Percentiles rank a stretch among this genome's conserved stretches.
phyloP scores from a whole-genome alignment of 2,888 invertebrate species.

The Ctena decussata region DNA sequence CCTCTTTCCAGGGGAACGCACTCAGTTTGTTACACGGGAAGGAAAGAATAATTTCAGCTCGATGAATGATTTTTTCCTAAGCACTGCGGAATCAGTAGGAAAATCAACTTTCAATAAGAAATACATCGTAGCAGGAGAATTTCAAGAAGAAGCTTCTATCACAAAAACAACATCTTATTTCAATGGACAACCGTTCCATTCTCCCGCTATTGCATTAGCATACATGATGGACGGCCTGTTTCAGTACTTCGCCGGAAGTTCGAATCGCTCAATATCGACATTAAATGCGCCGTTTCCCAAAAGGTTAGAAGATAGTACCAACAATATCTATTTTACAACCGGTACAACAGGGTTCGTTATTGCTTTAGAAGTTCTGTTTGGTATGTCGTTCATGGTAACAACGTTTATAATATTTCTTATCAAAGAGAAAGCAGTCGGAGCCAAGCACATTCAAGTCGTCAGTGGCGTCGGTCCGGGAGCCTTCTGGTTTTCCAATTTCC shows the following conservation, averaged over 20 bases:
- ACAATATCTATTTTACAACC: slow-evolving; percentile 11
- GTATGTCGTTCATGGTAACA: slow-evolving; percentile 81
- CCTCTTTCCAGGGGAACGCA: neutral
- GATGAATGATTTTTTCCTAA: slow-evolving; percentile 54
- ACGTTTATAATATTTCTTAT: slow-evolving; percentile 79
- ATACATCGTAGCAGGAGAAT: slow-evolving; percentile 83
- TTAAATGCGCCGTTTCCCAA: slow-evolving; percentile 60
- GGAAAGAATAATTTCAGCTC: no score
- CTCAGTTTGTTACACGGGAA: no score
- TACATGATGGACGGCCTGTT: slow-evolving; percentile 70
- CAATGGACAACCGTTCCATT: slow-evolving; percentile 93
- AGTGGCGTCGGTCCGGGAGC: slow-evolving; percentile 84
- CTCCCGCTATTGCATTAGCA: slow-evolving; percentile 90
- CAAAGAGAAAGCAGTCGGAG: slow-evolving; percentile 72
- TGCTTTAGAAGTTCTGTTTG: slow-evolving; percentile 72
- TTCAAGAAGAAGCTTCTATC: slow-evolving; percentile 19
- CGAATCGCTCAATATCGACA: slow-evolving; percentile 50
- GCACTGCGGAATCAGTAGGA: no score
- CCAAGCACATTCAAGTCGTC: slow-evolving; percentile 78
- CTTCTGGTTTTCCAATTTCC: slow-evolving; percentile 91
- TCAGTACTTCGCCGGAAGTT: slow-evolving; percentile 44
- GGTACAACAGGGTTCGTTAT: slow-evolving; percentile 64
- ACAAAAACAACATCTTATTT: slow-evolving; percentile 89
- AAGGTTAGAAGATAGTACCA: slow-evolving; percentile 33
- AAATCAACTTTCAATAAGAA: slow-evolving; percentile 84